These are phyloP conservation scores for Fragum whitleyi DNA, from an alignment of 2,888 invertebrate species.

Conservation along the genomic window DNA sequence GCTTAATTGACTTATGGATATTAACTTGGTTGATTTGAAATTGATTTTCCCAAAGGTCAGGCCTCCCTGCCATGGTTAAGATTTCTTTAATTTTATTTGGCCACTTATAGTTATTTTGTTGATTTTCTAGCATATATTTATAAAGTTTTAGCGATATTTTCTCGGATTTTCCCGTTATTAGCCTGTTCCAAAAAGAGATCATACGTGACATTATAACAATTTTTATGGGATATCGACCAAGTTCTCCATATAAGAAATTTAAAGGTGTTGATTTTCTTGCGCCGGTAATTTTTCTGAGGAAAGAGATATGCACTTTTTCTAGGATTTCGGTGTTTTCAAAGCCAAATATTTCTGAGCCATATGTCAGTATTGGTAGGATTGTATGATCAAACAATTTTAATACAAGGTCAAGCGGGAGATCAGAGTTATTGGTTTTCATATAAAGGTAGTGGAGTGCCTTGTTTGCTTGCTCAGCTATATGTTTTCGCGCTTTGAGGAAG, in stretches of 20 bases:
- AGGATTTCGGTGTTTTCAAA: slow-evolving; percentile 26
- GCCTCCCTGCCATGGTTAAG: neutral
- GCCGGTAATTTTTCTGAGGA: slow-evolving; percentile 20
- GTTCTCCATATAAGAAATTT: slow-evolving; percentile 20
- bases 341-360: slow-evolving; percentile 27
- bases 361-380: slow-evolving; percentile 22
- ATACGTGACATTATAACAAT: slow-evolving; percentile 15
- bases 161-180: slow-evolving; percentile 2
- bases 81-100: too few relatives aligned
- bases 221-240: slow-evolving; percentile 18
- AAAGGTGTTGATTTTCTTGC: slow-evolving; percentile 15
- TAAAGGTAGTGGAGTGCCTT: too few relatives aligned
- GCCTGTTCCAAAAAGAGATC: slow-evolving; percentile 11
- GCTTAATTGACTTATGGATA: too few relatives aligned
- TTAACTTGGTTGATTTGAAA: neutral
- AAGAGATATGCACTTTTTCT: slow-evolving; percentile 20
- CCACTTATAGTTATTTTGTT: slow-evolving; percentile 12
- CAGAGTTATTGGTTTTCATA: too few relatives aligned
- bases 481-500: too few relatives aligned
- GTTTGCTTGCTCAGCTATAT: too few relatives aligned
- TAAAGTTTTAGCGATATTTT: slow-evolving; percentile 12
- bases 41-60: neutral
- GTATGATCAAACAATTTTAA: slow-evolving; percentile 31
- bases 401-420: too few relatives aligned
- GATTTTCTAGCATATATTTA: slow-evolving; percentile 9